Base-by-base conservation (phyloP, 2,113 vertebrate genomes). In the Poicephalus meyeri region DNA sequence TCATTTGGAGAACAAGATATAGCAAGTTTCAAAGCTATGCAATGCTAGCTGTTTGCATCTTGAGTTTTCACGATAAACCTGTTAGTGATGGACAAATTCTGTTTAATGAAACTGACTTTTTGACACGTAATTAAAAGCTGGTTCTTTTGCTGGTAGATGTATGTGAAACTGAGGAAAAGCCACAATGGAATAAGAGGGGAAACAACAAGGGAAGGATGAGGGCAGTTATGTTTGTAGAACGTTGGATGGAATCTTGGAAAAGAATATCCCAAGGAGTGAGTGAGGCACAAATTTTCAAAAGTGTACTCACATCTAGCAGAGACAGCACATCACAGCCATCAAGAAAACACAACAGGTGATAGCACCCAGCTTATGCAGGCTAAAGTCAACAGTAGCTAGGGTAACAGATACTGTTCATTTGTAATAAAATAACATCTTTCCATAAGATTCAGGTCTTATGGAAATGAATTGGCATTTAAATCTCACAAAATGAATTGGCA, bases 211-310 rank as follows among this genome's bases (percentile, higher is more conserved):
- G 25, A 85, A 85, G 21, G n/a, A 69, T 4, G 2, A 69, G 8
- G 16, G 6, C 14, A 26, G 19, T 58, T 49, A 33, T 0, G 0
- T 64, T 79, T 70, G 23, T 9, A 8, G 12, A 76, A 21, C 11
- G 9, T 21, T 81, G 44, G 44, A 79, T 55, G 21, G 10, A 41
- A 72, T 69, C 13, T 10, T 65, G 35, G 9, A 37, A 72, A 91
- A 89, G 1, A 71, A 52, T 16, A 11, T 74, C 41, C 70, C 13
- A 14, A 89, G 39, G 23, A 55, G 35, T 16, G 2, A 0, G 12
- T 35, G 37, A 82, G 28, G 41, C 6, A 12, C 25, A 29, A 29
- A 33, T 80, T 80, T 16, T 90, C 49, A 41, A 77, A 16, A n/a
- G 52, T 63, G 6, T 37, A 37, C 29, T 80, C 39, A 64, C 42